These are phyloP conservation scores for Siniperca chuatsi DNA, from an alignment of 2,113 vertebrate species.

Conservation along the genomic window DNA sequence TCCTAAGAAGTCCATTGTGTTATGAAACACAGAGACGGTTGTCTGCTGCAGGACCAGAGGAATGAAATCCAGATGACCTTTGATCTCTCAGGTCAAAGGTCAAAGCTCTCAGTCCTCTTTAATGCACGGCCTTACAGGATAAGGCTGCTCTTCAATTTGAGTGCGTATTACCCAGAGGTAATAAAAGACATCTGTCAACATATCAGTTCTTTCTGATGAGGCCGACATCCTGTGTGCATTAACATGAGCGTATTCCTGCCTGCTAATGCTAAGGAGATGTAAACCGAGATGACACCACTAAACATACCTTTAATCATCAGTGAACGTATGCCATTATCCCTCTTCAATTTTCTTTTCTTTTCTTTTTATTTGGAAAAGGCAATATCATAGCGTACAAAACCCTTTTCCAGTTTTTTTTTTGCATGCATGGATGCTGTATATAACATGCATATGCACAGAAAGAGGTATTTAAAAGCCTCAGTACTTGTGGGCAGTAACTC, in stretches of 20 bases:
- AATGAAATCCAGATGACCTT: conserved; percentile 29
- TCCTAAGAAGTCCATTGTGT: conserved; percentile 23
- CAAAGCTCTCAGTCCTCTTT: conserved; percentile 42
- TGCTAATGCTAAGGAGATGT: conserved; percentile 21
- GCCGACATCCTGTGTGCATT: conserved; percentile 64
- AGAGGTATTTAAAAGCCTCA: no score
- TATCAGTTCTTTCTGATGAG: conserved; percentile 23
- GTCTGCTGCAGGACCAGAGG: conserved; percentile 27
- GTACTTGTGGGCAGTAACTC: no score
- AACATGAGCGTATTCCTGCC: conserved; percentile 57
- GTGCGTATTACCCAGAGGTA: conserved; percentile 47
- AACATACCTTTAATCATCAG: conserved; percentile 34
- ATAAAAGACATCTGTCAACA: conserved; percentile 44
- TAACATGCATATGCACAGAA: no score
- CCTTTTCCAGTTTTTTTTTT: no score
- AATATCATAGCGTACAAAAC: no score
- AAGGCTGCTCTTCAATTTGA: conserved; percentile 40
- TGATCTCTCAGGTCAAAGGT: conserved; percentile 31
- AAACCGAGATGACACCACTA: conserved; percentile 31
- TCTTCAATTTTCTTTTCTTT: conserved; percentile 6
- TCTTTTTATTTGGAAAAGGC: no score
- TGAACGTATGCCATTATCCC: conserved; percentile 47
- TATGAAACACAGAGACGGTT: conserved; percentile 25
- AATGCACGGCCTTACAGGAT: conserved; percentile 45
- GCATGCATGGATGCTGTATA: no score